A percentile compares a stretch with the other conserved stretches of the same genome.
Evolutionary conservation across 2,888 invertebrate genomes (phyloP).

Genomic region (Oscheius sp.): DNA sequence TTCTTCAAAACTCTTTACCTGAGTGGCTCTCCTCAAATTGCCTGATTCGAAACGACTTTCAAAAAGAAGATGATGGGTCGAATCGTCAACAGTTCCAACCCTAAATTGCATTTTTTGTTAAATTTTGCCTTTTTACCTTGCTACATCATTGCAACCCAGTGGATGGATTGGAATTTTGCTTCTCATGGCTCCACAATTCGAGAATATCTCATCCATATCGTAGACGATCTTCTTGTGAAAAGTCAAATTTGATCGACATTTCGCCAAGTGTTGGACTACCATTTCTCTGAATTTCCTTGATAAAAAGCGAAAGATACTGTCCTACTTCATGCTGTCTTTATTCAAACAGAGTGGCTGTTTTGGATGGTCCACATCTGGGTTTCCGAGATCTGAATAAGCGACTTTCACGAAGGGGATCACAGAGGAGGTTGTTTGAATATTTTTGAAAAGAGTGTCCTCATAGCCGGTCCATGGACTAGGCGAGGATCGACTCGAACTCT

Average conservation of each 20-base stretch:
- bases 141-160: slow-evolving; percentile 25
- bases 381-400: slow-evolving; percentile 56
- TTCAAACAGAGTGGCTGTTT: slow-evolving; percentile 35
- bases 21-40: slow-evolving; percentile 83
- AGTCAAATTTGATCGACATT: slow-evolving; percentile 77
- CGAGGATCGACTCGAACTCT: neutral
- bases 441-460: neutral
- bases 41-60: slow-evolving; percentile 88
- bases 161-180: slow-evolving; percentile 1
- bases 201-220: slow-evolving; percentile 77
- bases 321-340: slow-evolving; percentile 31
- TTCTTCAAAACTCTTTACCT: slow-evolving; percentile 74
- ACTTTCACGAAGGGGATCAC: slow-evolving; percentile 58
- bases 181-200: slow-evolving; percentile 27
- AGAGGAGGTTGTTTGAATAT: slow-evolving; percentile 38
- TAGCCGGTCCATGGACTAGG: slow-evolving; percentile 8
- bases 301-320: neutral
- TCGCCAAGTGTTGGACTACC: slow-evolving; percentile 78
- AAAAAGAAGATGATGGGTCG: slow-evolving; percentile 76
- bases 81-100: slow-evolving; percentile 41
- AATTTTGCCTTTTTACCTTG: slow-evolving; percentile 9
- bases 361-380: slow-evolving; percentile 38
- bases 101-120: neutral
- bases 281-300: slow-evolving; percentile 70
- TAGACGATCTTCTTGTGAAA: slow-evolving; percentile 78